These are phyloP conservation scores for Sceliomorpha sp. DNA, from an alignment of 2,888 invertebrate genomes.

Conservation along the genomic window DNA sequence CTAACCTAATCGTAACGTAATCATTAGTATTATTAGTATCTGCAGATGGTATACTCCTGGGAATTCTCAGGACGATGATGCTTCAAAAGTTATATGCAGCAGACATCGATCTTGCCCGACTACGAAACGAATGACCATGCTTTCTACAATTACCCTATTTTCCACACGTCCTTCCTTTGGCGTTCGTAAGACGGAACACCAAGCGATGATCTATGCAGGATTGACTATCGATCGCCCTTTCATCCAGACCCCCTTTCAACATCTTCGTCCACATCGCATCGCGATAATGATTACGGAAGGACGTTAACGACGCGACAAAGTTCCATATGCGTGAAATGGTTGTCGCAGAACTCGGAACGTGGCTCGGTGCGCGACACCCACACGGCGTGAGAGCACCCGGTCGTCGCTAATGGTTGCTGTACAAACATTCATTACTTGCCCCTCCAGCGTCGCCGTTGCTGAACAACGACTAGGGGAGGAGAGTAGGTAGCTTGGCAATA, in stretches of 20 bases:
- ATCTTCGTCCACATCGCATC: slow-evolving; percentile 8
- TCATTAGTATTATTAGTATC: too few relatives aligned
- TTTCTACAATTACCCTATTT: too few relatives aligned
- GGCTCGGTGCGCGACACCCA: slow-evolving; percentile 40
- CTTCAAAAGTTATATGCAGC: too few relatives aligned
- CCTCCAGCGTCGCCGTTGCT: slow-evolving; percentile 51
- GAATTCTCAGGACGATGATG: too few relatives aligned
- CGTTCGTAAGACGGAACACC: too few relatives aligned
- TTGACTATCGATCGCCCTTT: neutral
- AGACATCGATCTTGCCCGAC: too few relatives aligned
- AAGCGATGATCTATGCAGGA: too few relatives aligned
- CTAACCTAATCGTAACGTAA: too few relatives aligned
- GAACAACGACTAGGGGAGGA: slow-evolving; percentile 43
- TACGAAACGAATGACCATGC: too few relatives aligned
- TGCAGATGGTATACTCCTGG: too few relatives aligned
- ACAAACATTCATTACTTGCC: slow-evolving; percentile 78
- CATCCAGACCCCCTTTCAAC: slow-evolving; percentile 5
- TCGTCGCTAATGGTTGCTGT: slow-evolving; percentile 77
- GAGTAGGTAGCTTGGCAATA: slow-evolving; percentile 70
- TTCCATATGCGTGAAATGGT: slow-evolving; percentile 76
- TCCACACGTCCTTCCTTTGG: too few relatives aligned
- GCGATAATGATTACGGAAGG: slow-evolving; percentile 37
- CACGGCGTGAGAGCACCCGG: slow-evolving; percentile 55
- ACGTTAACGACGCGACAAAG: slow-evolving; percentile 57
- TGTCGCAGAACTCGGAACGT: slow-evolving; percentile 62